A percentile compares a stretch with the other conserved stretches of the same genome.
phyloP scores from a whole-genome alignment of 2,888 invertebrate genomes.

The Xanthia icteritia region DNA sequence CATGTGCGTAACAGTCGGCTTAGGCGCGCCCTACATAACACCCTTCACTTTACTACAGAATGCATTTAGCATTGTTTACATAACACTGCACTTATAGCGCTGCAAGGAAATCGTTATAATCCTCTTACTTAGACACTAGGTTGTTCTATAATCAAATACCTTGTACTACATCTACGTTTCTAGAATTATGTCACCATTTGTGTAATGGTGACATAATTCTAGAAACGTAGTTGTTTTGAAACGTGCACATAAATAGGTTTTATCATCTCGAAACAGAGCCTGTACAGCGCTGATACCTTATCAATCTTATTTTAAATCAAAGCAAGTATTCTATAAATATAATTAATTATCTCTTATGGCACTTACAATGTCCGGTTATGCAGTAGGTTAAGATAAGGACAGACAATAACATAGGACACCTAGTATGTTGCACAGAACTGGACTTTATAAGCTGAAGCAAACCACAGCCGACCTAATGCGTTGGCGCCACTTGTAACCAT shows the following conservation, averaged over 20 bases:
- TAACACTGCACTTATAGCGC: slow-evolving; percentile 68
- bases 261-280: slow-evolving; percentile 42
- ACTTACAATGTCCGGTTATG: slow-evolving; percentile 29
- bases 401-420: slow-evolving; percentile 40
- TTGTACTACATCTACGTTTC: slow-evolving; percentile 34
- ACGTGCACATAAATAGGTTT: background rate
- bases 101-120: slow-evolving; percentile 66
- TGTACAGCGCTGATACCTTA: slow-evolving; percentile 35
- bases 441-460: slow-evolving; percentile 20
- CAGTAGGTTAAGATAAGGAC: slow-evolving; percentile 43
- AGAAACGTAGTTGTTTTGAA: too few relatives aligned
- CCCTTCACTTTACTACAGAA: slow-evolving; percentile 73
- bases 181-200: slow-evolving; percentile 30
- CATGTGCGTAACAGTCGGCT: slow-evolving; percentile 62
- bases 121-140: slow-evolving; percentile 53
- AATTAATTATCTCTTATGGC: slow-evolving; percentile 19
- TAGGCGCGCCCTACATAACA: slow-evolving; percentile 73
- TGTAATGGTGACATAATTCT: too few relatives aligned
- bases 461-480: slow-evolving; percentile 51
- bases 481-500: slow-evolving; percentile 58
- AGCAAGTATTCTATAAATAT: slow-evolving; percentile 38
- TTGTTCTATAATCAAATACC: slow-evolving; percentile 39
- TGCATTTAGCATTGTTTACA: slow-evolving; percentile 70
- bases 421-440: slow-evolving; percentile 30
- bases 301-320: slow-evolving; percentile 44